These are phyloP conservation scores for Microtus pennsylvanicus DNA, from an alignment of 2,113 vertebrate genomes.

Conservation along the genomic window DNA sequence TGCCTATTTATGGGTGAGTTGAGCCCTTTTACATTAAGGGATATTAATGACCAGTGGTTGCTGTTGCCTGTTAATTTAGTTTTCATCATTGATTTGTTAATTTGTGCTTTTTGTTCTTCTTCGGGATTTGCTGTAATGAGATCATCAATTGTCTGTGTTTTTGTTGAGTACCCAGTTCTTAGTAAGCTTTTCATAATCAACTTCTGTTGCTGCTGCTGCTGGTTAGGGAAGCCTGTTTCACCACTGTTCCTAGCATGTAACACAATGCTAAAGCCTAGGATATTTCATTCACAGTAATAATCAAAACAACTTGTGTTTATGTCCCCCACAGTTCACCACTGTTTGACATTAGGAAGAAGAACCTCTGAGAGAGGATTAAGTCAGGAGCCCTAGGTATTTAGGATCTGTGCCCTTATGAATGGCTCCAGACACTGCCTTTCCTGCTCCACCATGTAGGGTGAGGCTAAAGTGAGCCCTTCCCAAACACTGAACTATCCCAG, in stretches of 20 bases:
- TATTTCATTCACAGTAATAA: conserved; percentile 18
- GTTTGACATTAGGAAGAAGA: not conserved
- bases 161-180: not conserved
- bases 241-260: not conserved
- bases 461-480: not conserved
- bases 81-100: too few species aligned
- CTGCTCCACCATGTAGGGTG: not conserved
- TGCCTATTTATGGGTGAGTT: too few species aligned
- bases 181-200: conserved; percentile 24
- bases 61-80: too few species aligned
- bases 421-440: not conserved
- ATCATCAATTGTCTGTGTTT: too few species aligned
- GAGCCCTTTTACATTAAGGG: too few species aligned
- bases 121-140: too few species aligned
- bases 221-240: conserved; percentile 17
- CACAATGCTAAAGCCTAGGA: not conserved
- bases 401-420: not conserved
- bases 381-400: not conserved
- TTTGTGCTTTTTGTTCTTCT: too few species aligned
- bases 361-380: not conserved
- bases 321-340: not conserved
- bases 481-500: not conserved
- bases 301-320: not conserved
- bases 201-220: not conserved
- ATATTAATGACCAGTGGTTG: too few species aligned